phyloP scores from a whole-genome alignment of 2,888 invertebrate genomes.

The Drosophila nr. perissopoda region DNA sequence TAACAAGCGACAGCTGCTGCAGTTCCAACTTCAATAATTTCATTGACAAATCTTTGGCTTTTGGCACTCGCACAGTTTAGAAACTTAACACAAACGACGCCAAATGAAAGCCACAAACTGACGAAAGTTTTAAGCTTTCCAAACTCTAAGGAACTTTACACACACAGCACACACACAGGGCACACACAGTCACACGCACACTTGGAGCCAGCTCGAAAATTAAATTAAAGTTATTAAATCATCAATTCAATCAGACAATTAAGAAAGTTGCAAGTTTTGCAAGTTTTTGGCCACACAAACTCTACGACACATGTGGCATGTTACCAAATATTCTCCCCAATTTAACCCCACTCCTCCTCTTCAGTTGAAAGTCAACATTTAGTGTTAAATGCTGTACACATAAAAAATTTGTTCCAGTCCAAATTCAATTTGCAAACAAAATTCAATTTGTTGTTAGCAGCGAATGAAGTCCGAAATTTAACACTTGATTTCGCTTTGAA shows the following conservation, averaged over 20 bases:
- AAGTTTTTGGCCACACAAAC: slow-evolving; percentile 71
- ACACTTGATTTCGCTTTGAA: slow-evolving; percentile 31
- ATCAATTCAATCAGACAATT: slow-evolving; percentile 84
- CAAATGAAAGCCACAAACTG: slow-evolving; percentile 68
- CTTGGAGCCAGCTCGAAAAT: slow-evolving; percentile 57
- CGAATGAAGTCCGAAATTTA: slow-evolving; percentile 41
- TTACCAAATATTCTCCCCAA: not conserved
- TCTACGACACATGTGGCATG: slow-evolving; percentile 64
- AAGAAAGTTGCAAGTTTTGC: slow-evolving; percentile 76
- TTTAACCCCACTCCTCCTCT: not conserved
- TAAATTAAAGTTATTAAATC: slow-evolving; percentile 84
- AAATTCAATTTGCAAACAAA: slow-evolving; percentile 64
- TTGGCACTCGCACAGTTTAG: slow-evolving; percentile 51
- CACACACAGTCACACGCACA: slow-evolving; percentile 10
- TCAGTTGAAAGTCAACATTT: slow-evolving; percentile 46
- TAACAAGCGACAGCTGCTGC: slow-evolving; percentile 17
- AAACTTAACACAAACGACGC: slow-evolving; percentile 65
- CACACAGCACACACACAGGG: slow-evolving; percentile 1
- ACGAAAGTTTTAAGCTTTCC: slow-evolving; percentile 57
- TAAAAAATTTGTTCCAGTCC: slow-evolving; percentile 27
- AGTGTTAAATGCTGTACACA: slow-evolving; percentile 45
- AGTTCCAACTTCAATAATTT: slow-evolving; percentile 57
- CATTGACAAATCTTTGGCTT: slow-evolving; percentile 67
- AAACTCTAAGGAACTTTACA: slow-evolving; percentile 47
- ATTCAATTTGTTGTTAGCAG: slow-evolving; percentile 60